Conservation (phyloP, 2,113 vertebrate genomes). For the Triplophysa dalaica region DNA sequence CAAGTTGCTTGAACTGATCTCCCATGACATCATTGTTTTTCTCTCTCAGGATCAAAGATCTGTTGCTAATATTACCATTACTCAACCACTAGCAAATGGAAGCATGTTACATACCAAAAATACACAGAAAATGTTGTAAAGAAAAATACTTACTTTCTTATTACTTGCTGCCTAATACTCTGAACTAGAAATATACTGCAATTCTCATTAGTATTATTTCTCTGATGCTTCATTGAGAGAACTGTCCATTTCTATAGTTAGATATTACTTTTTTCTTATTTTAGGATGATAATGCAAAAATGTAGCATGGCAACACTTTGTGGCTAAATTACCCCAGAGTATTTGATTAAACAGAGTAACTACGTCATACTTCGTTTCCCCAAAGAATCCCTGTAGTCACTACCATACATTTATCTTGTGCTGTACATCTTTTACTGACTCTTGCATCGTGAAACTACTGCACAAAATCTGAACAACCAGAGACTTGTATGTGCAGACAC, state of each 20-base stretch:
- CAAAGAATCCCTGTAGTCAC: neutral
- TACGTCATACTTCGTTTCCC: neutral
- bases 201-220: slow-evolving; percentile 9
- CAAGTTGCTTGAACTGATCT: slow-evolving; percentile 12
- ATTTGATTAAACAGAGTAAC: neutral
- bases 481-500: neutral
- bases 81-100: neutral
- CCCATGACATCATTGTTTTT: slow-evolving; percentile 28
- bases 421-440: neutral
- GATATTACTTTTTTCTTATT: neutral
- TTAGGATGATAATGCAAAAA: neutral
- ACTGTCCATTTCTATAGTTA: neutral
- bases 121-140: too few species aligned
- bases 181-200: neutral
- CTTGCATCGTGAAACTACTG: neutral
- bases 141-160: too few species aligned
- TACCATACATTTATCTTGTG: neutral
- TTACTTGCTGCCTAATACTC: too few species aligned
- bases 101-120: neutral
- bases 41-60: neutral
- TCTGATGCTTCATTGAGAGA: too few species aligned
- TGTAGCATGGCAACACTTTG: neutral
- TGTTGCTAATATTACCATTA: slow-evolving; percentile 2
- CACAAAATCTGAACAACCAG: neutral
- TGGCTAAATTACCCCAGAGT: too few species aligned